Base-by-base conservation (phyloP, 2,888 invertebrate species). In the Silvanus unidentatus region DNA sequence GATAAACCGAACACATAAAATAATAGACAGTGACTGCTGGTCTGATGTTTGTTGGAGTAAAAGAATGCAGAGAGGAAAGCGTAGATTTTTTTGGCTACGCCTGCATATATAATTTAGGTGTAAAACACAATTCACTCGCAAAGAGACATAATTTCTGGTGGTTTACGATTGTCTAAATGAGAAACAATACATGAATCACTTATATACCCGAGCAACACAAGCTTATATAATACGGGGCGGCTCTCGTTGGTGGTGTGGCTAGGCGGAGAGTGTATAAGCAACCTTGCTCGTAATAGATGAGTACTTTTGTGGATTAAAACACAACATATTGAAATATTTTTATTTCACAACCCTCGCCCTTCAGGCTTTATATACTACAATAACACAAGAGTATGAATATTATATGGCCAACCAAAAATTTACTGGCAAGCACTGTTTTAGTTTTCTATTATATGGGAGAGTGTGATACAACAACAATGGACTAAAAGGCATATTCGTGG, bases 181-280 rank as follows among this genome's bases (percentile, higher is more conserved):
- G 69, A 68, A 70, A 70, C 68, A 69, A 69, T 70, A 66, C 69
- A 71, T 71, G 70, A 70, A 69, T 71, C 70, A 70, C 68, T 66
- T 66, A 22, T 22, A 22, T 8, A 22, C 3, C 22, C 22, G 22
- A 22, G 22, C 22, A 22, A 22, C 22, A 22, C 4, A 22, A 22
- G 22, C 22, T 22, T 22, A 22, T 22, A 22, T 22, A 22, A 22
- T 22, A 22, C 22, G 8, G 22, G n/a, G n/a, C n/a, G n/a, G n/a
- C n/a, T n/a, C n/a, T n/a, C n/a, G n/a, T n/a, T n/a, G n/a, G n/a
- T n/a, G n/a, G 4, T 8, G 22, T 5, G 22, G 22, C 22, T 22
- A 22, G 8, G 8, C 22, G 8, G 22, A n/a, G n/a, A n/a, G n/a
- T n/a, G n/a, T n/a, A n/a, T 22, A 22, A 22, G 22, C 22, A 22